Evolutionary conservation across 2,797 vertebrate genomes (phyloP), one percentile per base, ranked within the genome.

Genomic region (Aythya fuligula): DNA sequence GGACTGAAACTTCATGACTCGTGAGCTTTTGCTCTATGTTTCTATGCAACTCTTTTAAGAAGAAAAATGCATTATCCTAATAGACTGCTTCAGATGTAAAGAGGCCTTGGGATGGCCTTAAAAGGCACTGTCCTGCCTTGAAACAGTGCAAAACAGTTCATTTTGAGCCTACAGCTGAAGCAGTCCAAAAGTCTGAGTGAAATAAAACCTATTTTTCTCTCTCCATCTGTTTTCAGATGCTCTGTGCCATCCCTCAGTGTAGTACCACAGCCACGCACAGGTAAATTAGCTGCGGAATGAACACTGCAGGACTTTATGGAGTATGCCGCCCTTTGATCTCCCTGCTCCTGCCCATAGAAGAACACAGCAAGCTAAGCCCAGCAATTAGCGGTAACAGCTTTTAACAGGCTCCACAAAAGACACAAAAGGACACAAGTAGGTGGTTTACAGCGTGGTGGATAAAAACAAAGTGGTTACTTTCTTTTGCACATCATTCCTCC

Each of bases 351-450:
- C 75, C 57, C 78, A 39, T 5, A 74, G 86, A 90, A 6, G 78
- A 94, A 72, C 78, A 69, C 17, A 74, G 67, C 72, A 11, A 92
- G 61, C 65, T 93, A 85, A 95, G 78, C 81, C 72, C 75, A 72
- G 85, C 90, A 95, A 96, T 96, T 94, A 96, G 95, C 80, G 49
- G 64, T 87, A 94, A 93, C 86, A 85, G 84, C 93, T 66, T 58
- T 93, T 93, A 95, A 76, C 56, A 24, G 47, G 41, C 77, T 64
- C 66, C 86, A 96, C 93, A 94, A 95, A 94, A 93, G 91, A 43
- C 51, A 94, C 93, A 87, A 94, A 96, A 72, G 75, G 60, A 86
- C 83, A 47, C 73, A 25, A 88, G 90, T 66, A 94, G 76, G 87
- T 94, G 90, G 87, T 95, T 96, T 96, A 96, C 54, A 86, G 70